Percentiles rank a stretch among this genome's conserved stretches.
phyloP scores from a whole-genome alignment of 2,888 invertebrate species.

The Drosophila merina region DNA sequence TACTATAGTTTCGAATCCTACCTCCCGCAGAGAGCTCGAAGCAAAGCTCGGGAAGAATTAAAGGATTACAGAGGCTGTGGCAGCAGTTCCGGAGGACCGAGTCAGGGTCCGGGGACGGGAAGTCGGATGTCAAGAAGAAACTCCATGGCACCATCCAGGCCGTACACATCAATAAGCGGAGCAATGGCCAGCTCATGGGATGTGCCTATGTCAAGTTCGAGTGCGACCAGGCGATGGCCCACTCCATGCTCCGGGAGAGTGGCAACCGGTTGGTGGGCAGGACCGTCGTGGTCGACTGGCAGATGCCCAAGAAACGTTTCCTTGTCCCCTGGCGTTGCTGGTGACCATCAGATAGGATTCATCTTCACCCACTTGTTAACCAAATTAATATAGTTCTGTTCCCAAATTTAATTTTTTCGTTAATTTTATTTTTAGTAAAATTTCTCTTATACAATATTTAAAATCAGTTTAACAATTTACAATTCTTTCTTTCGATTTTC shows the following conservation, averaged over 20 bases:
- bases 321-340: constrained; percentile 48
- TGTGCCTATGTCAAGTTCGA: constrained; percentile 54
- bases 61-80: constrained; percentile 44
- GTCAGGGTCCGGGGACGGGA: background rate
- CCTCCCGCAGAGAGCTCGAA: background rate
- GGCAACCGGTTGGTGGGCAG: constrained; percentile 39
- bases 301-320: constrained; percentile 27
- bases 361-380: background rate
- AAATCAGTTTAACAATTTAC: constrained; percentile 80
- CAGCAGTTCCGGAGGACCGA: constrained; percentile 28
- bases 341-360: constrained; percentile 29
- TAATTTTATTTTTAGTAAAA: constrained; percentile 76
- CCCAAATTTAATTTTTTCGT: constrained; percentile 44
- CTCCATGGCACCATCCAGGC: constrained; percentile 52
- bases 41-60: background rate
- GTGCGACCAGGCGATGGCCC: constrained; percentile 34
- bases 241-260: constrained; percentile 32
- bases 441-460: constrained; percentile 72
- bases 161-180: constrained; percentile 44
- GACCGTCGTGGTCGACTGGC: constrained; percentile 47
- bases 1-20: background rate
- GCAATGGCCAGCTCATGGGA: constrained; percentile 51
- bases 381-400: background rate
- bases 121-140: constrained; percentile 2
- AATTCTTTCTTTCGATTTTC: constrained; percentile 45